These are phyloP conservation scores for Drosophila peninsularis DNA, from an alignment of 2,888 invertebrate genomes.

Conservation along the genomic window DNA sequence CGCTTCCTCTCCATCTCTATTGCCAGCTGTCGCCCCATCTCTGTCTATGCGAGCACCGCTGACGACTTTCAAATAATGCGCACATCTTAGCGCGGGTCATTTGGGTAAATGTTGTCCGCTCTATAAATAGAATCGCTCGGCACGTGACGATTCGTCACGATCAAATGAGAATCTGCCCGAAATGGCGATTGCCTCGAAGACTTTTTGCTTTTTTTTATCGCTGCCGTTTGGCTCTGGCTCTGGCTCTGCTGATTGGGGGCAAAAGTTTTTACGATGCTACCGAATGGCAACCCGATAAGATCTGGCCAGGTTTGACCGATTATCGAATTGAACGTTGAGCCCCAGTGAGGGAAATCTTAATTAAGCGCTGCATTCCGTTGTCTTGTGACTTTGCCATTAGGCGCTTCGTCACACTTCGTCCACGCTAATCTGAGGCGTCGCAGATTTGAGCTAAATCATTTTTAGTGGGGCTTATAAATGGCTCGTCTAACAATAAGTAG, in stretches of 20 bases:
- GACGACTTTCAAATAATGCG: slow-evolving; percentile 28
- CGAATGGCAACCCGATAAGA: slow-evolving; percentile 29
- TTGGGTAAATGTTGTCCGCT: slow-evolving; percentile 35
- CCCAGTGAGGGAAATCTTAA: not conserved
- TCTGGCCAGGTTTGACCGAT: slow-evolving; percentile 22
- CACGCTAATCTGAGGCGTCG: slow-evolving; percentile 25
- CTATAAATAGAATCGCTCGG: slow-evolving; percentile 72
- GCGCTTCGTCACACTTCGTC: slow-evolving; percentile 17
- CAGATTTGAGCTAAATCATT: slow-evolving; percentile 64
- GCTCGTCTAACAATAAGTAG: slow-evolving; percentile 68
- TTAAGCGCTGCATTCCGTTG: not conserved
- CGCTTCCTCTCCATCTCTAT: not conserved
- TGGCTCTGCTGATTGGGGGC: slow-evolving; percentile 2
- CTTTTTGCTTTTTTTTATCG: slow-evolving; percentile 8
- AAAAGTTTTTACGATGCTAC: slow-evolving; percentile 26
- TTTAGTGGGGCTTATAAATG: slow-evolving; percentile 72
- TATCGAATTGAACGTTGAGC: slow-evolving; percentile 27
- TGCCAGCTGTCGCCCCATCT: no score
- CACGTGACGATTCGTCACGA: slow-evolving; percentile 83
- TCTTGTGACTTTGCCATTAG: not conserved
- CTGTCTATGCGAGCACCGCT: not conserved
- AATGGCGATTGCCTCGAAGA: slow-evolving; percentile 24
- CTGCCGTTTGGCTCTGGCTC: not conserved
- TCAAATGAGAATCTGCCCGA: slow-evolving; percentile 6
- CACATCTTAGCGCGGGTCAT: slow-evolving; percentile 40